Percentiles rank a stretch among this genome's conserved stretches.
These are phyloP conservation scores for Hephaestus fuliginosus DNA, from an alignment of 2,797 vertebrate species.

Conservation along the genomic window DNA sequence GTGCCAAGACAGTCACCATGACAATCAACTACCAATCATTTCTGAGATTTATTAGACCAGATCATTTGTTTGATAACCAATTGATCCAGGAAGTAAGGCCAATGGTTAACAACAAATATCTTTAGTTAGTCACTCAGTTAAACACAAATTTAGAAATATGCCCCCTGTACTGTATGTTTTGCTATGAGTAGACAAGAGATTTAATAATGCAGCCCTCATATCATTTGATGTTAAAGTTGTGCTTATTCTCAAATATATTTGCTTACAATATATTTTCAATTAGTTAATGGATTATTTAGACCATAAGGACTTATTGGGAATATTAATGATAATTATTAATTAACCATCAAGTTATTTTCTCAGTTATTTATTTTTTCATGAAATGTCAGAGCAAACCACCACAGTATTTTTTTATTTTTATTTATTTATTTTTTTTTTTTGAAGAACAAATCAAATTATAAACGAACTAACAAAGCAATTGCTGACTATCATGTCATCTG, in stretches of 20 bases:
- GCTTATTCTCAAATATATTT: not conserved
- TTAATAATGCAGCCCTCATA: not conserved
- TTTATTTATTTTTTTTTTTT: too few species aligned
- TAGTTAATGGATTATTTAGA: not conserved
- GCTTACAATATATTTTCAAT: not conserved
- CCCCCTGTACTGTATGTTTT: not conserved
- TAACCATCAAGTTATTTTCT: too few species aligned
- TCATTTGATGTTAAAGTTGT: too few species aligned
- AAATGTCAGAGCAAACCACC: too few species aligned
- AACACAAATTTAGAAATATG: not conserved
- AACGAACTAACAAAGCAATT: too few species aligned
- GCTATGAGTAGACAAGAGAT: not conserved
- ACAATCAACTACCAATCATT: not conserved
- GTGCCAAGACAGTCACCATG: not conserved
- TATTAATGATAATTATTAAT: too few species aligned
- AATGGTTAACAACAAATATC: not conserved
- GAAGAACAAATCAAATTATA: too few species aligned
- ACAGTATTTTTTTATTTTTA: too few species aligned
- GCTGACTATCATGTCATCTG: too few species aligned
- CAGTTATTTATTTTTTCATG: too few species aligned
- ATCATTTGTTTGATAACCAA: not conserved
- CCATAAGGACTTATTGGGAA: too few species aligned
- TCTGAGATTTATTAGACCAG: not conserved
- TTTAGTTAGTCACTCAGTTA: too few species aligned
- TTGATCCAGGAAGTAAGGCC: not conserved